A percentile compares a stretch with the other conserved stretches of the same genome.
phyloP scores from a whole-genome alignment of 2,113 vertebrate species.

The Dasyornis broadbenti region DNA sequence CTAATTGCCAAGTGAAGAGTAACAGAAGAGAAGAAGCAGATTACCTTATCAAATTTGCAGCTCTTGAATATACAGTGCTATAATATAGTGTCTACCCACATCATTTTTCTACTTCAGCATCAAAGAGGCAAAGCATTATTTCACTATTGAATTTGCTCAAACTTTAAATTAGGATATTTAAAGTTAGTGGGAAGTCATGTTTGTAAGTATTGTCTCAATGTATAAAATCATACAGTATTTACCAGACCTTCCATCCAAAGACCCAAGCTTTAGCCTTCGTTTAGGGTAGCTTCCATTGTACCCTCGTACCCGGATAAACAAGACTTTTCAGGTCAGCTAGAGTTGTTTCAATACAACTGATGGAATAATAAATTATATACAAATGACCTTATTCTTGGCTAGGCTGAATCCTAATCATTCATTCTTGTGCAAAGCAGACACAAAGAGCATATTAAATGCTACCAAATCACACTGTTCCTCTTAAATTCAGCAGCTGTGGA shows the following conservation, averaged over 20 bases:
- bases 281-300: not conserved
- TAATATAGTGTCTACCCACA: constrained; percentile 73
- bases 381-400: not conserved
- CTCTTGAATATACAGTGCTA: constrained; percentile 76
- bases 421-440: not conserved
- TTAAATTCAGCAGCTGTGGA: not conserved
- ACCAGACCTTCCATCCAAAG: not conserved
- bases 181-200: constrained; percentile 37
- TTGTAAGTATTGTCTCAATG: constrained; percentile 52
- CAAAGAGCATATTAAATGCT: not conserved
- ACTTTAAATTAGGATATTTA: constrained; percentile 66
- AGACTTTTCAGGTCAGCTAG: not conserved
- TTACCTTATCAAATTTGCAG: constrained; percentile 80
- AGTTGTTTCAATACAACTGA: not conserved
- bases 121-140: constrained; percentile 66
- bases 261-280: not conserved
- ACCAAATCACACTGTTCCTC: not conserved
- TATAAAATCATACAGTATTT: not conserved
- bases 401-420: not conserved
- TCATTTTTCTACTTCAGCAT: constrained; percentile 73
- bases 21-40: constrained; percentile 74
- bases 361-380: not conserved
- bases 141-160: constrained; percentile 67
- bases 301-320: fast-evolving
- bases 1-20: constrained; percentile 77